Evolutionary conservation across 2,113 vertebrate species (phyloP).

Genomic region (Oncorhynchus kisutch): DNA sequence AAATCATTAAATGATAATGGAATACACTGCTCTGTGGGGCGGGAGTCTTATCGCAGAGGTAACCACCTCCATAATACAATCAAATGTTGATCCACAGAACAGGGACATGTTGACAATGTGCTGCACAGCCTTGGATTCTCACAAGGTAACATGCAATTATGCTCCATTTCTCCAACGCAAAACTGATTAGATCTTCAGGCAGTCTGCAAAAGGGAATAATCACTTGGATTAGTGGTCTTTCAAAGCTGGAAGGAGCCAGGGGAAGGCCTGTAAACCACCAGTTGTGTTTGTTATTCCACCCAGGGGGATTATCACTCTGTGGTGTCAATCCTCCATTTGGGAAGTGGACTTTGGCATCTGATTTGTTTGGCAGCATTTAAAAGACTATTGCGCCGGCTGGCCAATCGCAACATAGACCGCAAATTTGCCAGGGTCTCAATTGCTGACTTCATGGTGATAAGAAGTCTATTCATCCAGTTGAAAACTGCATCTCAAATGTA

Average conservation of each 20-base stretch:
- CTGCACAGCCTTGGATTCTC: conserved; percentile 29
- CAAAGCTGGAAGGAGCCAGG: conserved; percentile 11
- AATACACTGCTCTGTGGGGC: conserved; percentile 42
- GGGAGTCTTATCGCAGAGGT: conserved; percentile 55
- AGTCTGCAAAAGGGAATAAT: conserved; percentile 27
- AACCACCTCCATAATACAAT: conserved; percentile 40
- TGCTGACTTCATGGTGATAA: conserved; percentile 50
- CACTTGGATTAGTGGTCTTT: conserved; percentile 42
- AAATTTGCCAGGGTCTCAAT: conserved; percentile 43
- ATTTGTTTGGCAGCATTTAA: background rate
- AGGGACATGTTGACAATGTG: conserved; percentile 26
- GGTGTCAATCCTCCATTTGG: conserved; percentile 22
- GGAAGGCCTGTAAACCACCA: conserved; percentile 31
- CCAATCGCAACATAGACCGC: conserved; percentile 38
- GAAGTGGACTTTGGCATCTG: background rate
- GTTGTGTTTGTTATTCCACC: conserved; percentile 42
- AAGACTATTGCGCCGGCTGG: conserved; percentile 5
- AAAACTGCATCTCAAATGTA: background rate
- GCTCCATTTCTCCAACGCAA: conserved; percentile 19
- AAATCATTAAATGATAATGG: conserved; percentile 68
- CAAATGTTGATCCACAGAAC: conserved; percentile 56
- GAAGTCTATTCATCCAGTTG: conserved; percentile 34
- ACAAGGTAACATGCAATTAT: conserved; percentile 39
- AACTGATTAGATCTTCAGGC: conserved; percentile 48
- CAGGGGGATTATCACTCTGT: conserved; percentile 30